phyloP scores from a whole-genome alignment of 2,888 invertebrate genomes.

The Aphodius sticticus region DNA sequence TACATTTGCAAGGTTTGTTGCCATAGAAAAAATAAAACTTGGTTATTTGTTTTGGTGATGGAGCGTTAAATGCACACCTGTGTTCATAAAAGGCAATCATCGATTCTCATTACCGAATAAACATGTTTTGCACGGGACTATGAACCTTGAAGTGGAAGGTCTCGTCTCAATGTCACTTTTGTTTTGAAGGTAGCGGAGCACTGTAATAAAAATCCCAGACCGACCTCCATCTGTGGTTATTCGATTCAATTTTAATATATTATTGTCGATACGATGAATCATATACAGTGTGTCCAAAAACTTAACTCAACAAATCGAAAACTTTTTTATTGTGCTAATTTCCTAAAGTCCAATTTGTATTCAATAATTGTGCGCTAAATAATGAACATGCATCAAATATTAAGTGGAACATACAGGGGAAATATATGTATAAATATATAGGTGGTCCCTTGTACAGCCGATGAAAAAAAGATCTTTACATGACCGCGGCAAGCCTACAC shows the following conservation, averaged over 20 bases:
- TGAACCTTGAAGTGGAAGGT: slow-evolving; percentile 29
- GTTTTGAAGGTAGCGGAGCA: slow-evolving; percentile 24
- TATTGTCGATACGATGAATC: background rate
- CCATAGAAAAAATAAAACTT: background rate
- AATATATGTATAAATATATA: no score
- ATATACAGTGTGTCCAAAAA: no score
- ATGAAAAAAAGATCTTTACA: no score
- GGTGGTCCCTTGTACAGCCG: no score
- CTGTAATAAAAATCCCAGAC: background rate
- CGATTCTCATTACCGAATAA: slow-evolving; percentile 24
- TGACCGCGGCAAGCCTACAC: no score
- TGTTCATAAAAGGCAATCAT: slow-evolving; percentile 24
- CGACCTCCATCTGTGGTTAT: background rate
- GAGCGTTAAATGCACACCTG: slow-evolving; percentile 22
- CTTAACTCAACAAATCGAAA: no score
- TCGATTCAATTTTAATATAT: background rate
- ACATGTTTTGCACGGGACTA: slow-evolving; percentile 18
- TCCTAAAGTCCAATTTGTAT: no score
- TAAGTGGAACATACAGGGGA: no score
- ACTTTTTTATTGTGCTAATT: no score
- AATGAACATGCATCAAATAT: no score
- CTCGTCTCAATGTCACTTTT: slow-evolving; percentile 20
- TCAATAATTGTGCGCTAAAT: no score
- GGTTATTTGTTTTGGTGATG: slow-evolving; percentile 22
- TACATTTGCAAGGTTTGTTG: background rate